These are phyloP conservation scores for Typhlichthys eigenmanni DNA, from an alignment of 2,797 vertebrate genomes.

Conservation along the genomic window DNA sequence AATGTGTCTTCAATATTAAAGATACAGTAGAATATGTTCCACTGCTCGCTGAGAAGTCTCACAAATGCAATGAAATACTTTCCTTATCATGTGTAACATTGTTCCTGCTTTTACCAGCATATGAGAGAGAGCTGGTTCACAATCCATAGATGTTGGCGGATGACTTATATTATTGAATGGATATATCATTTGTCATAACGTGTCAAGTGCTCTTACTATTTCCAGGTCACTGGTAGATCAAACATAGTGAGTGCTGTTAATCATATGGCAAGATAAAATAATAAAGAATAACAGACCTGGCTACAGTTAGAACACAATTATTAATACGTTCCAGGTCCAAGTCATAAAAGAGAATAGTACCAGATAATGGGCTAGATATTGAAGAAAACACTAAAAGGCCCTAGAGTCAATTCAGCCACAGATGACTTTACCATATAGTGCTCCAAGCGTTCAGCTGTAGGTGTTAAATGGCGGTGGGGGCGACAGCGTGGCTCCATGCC, in stretches of 20 bases:
- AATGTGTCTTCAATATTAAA: neutral
- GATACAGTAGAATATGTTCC: no score
- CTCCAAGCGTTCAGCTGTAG: conserved; percentile 27
- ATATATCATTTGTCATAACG: conserved; percentile 31
- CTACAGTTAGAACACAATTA: conserved; percentile 10
- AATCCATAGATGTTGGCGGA: conserved; percentile 3
- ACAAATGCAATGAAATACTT: no score
- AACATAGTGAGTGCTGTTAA: neutral
- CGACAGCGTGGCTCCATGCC: conserved; percentile 45
- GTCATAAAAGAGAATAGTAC: conserved; percentile 27
- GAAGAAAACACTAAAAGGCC: conserved; percentile 40
- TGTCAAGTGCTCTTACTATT: conserved; percentile 8
- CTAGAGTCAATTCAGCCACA: conserved; percentile 30
- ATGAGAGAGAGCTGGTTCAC: no score
- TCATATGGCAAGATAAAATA: conserved; percentile 4
- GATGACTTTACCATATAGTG: conserved; percentile 26
- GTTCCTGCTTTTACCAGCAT: no score
- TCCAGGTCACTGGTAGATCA: conserved; percentile 33
- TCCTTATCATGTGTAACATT: no score
- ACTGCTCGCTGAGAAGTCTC: no score
- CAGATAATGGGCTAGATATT: conserved; percentile 8
- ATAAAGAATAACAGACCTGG: conserved; percentile 22
- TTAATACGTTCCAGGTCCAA: conserved; percentile 34
- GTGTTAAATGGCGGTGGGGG: conserved; percentile 34
- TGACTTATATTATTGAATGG: neutral